Base-by-base conservation (phyloP, 92 coral and sea anemone genomes). In the Desmophyllum pertusum region DNA sequence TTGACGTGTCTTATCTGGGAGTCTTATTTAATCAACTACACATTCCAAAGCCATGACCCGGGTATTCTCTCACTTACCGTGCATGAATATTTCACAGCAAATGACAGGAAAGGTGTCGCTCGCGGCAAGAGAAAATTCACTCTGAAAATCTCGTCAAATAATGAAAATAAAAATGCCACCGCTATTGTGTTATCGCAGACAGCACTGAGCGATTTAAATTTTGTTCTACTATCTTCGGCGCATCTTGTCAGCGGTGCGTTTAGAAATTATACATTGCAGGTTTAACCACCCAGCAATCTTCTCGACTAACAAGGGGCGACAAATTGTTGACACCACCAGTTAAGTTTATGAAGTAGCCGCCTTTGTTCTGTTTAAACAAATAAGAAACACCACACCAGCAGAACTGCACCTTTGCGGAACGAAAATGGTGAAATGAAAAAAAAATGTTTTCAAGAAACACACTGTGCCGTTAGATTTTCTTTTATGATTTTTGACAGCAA, bases 31-130 rank as follows among this genome's bases (percentile, higher is more conserved):
- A 93, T 93, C 91, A 45, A 76, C 69, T 66, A 33, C 77, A 82
- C 97, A 93, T 93, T 93, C 92, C 88, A 61, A 75, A 82, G 88
- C 51, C 68, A 88, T 91, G 94, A 91, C 88, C 93, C 94, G 73
- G 36, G 63, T 45, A 66, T 76, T 84, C 53, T 40, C 81, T 75
- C 87, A 74, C 87, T 74, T 59, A 70, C 46, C 65, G 63, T 70
- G 29, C 78, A 82, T 82, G 70, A 82, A 82, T 82, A 82, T 82
- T 82, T 82, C 79, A 82, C 57, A 70, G 29, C 13, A 38, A 39
- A 48, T 73, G 55, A 4, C 79, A 82, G 55, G 48, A 83, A 66
- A 79, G 78, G 85, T 78, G 40, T 37, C 64, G 19, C 27, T 62
- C 25, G 62, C 19, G 33, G 36, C 40, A 79, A 73, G 23, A 38